Conservation (phyloP, 2,797 vertebrate species). For the Malacoctenus gilli region DNA sequence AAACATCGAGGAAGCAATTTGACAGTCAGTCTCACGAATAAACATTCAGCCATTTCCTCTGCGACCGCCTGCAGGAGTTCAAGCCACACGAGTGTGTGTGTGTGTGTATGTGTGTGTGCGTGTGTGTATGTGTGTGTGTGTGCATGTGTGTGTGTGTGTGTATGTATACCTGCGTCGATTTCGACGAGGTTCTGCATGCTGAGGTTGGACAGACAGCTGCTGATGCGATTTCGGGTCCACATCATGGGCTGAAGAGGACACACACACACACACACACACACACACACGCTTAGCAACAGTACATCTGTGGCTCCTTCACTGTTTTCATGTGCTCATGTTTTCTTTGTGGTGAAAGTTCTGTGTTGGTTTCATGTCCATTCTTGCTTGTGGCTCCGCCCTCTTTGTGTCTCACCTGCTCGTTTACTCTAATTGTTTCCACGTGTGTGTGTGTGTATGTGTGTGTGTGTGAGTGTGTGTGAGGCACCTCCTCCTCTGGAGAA, state of each 20-base stretch:
- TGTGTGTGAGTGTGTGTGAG: constrained; percentile 11
- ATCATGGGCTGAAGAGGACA: constrained; percentile 69
- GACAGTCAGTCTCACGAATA: constrained; percentile 53
- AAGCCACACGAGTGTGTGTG: not conserved
- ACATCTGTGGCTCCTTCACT: too few species aligned
- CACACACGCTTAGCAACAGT: too few species aligned
- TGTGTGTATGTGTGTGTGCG: constrained; percentile 1
- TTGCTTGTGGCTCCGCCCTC: too few species aligned
- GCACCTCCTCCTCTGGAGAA: constrained; percentile 88
- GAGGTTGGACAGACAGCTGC: constrained; percentile 77
- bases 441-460: not conserved
- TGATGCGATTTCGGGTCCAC: constrained; percentile 76
- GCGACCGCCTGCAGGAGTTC: constrained; percentile 4
- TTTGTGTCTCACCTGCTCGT: too few species aligned
- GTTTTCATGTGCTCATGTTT: too few species aligned
- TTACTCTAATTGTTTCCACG: not conserved
- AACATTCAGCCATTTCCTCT: constrained; percentile 79
- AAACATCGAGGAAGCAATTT: constrained; percentile 79
- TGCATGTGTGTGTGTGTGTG: constrained; percentile 11
- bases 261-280: not conserved
- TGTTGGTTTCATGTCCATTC: too few species aligned
- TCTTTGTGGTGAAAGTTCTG: too few species aligned
- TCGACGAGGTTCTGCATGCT: constrained; percentile 74
- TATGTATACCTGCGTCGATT: constrained; percentile 59
- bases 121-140: constrained; percentile 14